Conservation (phyloP, 2,113 vertebrate species). For the Lichenostomus cassidix region DNA sequence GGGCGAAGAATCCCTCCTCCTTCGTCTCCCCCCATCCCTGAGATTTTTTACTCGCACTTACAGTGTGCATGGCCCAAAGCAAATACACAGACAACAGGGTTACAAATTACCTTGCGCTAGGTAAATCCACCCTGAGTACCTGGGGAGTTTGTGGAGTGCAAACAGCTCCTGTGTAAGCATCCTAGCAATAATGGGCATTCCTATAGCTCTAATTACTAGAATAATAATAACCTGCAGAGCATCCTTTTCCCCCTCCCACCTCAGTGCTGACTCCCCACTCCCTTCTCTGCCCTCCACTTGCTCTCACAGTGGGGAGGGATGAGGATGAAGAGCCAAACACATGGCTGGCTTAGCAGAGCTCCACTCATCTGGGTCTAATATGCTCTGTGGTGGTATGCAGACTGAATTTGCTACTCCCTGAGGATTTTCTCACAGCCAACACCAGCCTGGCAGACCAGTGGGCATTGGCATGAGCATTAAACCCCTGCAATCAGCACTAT, state of each 20-base stretch:
- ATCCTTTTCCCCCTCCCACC: background rate
- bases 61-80: background rate
- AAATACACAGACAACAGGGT: constrained; percentile 19
- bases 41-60: constrained; percentile 4
- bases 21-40: background rate
- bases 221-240: background rate
- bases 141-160: background rate
- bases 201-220: constrained; percentile 23
- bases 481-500: background rate
- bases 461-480: background rate
- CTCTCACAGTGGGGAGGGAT: constrained; percentile 6
- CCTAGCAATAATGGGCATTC: constrained; percentile 4
- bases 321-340: background rate
- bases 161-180: constrained; percentile 27
- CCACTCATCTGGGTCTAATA: background rate
- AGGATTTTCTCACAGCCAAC: background rate
- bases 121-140: constrained; percentile 12
- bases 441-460: background rate
- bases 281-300: constrained; percentile 43
- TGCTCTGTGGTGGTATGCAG: background rate
- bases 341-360: background rate
- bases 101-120: constrained; percentile 48
- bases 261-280: background rate
- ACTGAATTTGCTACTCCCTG: background rate
- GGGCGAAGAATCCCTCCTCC: constrained; percentile 29